Percentiles rank a stretch among this genome's conserved stretches.
Conservation (phyloP, 2,113 vertebrate species). For the Pogonocichla stellata region DNA sequence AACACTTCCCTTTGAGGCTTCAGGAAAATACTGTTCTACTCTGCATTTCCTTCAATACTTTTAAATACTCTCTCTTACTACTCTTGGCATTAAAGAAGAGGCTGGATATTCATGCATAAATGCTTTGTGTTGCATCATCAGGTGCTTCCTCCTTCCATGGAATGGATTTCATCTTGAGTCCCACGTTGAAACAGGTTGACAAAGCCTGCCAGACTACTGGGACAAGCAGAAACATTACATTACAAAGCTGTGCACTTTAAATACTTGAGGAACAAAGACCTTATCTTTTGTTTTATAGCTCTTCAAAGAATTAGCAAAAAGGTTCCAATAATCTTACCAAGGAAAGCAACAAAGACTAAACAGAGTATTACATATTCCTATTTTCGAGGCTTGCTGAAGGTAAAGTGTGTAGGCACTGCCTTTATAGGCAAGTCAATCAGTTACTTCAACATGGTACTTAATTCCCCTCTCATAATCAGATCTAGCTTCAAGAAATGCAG, state of each 20-base stretch:
- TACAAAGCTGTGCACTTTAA: background rate
- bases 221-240: background rate
- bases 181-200: background rate
- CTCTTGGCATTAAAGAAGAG: background rate
- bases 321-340: background rate
- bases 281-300: background rate
- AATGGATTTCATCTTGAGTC: background rate
- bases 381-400: background rate
- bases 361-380: background rate
- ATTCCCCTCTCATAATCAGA: conserved; percentile 45
- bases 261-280: background rate
- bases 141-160: background rate
- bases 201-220: background rate
- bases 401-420: accelerated
- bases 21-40: background rate
- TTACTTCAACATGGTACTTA: conserved; percentile 50
- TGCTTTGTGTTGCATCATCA: background rate
- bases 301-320: background rate
- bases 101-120: background rate
- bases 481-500: conserved; percentile 8
- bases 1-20: background rate
- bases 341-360: background rate
- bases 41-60: background rate
- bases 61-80: background rate
- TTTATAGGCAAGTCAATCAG: conserved; percentile 4